Conservation (phyloP, 2,113 vertebrate species). For the Cathartes aura region DNA sequence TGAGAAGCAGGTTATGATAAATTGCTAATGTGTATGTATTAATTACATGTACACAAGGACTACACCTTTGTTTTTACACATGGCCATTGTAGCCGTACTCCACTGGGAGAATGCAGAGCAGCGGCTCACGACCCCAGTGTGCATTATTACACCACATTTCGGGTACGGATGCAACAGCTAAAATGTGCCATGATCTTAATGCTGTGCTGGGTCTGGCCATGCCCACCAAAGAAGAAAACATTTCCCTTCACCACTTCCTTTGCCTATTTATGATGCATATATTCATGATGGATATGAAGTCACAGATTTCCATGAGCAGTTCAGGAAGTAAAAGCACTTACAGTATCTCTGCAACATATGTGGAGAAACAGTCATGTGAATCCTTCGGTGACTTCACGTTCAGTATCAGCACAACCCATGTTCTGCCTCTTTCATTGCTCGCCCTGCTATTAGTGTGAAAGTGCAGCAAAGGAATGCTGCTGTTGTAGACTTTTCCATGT, state of each 20-base stretch:
- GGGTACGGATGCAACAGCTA: not conserved
- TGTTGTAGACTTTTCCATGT: not conserved
- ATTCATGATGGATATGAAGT: not conserved
- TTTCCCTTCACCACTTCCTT: not conserved
- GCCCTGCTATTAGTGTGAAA: not conserved
- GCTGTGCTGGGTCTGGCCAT: not conserved
- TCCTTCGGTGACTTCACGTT: not conserved
- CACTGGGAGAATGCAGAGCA: not conserved
- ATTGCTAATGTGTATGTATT: accelerated
- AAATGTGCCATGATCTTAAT: accelerated
- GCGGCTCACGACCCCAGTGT: accelerated
- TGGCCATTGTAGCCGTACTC: accelerated
- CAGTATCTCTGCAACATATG: accelerated
- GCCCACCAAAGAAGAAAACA: accelerated
- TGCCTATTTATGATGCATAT: accelerated
- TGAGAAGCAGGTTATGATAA: accelerated
- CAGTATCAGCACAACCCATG: not conserved
- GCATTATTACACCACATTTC: accelerated
- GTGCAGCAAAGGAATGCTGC: not conserved
- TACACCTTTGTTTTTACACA: not conserved
- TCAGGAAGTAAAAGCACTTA: not conserved
- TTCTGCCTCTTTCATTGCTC: not conserved
- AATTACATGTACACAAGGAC: accelerated
- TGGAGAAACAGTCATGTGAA: not conserved
- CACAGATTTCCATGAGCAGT: accelerated